Conservation (phyloP, 2,888 invertebrate genomes). For the Pardosa pseudoannulata region DNA sequence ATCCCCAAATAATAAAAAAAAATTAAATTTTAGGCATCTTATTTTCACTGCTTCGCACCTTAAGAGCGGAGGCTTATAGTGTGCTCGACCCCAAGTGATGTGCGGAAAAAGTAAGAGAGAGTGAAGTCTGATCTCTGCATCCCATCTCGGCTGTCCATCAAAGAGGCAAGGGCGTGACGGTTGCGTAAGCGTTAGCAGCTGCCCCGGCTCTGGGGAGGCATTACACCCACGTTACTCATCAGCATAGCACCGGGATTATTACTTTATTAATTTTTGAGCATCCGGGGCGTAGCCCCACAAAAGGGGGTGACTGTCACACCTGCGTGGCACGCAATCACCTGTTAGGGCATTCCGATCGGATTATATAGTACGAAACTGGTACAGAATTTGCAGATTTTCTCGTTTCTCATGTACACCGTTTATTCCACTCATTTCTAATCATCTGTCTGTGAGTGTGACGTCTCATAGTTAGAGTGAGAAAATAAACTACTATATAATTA, state of each 20-base stretch:
- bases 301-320: conserved; percentile 60
- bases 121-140: neutral
- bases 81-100: conserved; percentile 12
- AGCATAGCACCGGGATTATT: conserved; percentile 68
- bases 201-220: conserved; percentile 66
- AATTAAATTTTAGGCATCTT: too few relatives aligned
- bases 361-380: too few relatives aligned
- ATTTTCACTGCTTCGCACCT: too few relatives aligned
- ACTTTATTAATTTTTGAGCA: conserved; percentile 73
- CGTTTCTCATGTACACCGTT: too few relatives aligned
- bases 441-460: too few relatives aligned
- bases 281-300: conserved; percentile 26
- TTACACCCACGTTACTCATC: conserved; percentile 73
- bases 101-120: conserved; percentile 1
- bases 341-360: too few relatives aligned
- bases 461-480: too few relatives aligned
- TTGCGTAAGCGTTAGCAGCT: conserved; percentile 70
- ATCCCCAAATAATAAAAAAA: too few relatives aligned
- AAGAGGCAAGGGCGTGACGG: conserved; percentile 45
- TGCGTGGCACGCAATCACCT: conserved; percentile 13
- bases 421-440: too few relatives aligned
- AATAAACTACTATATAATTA: too few relatives aligned
- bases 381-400: too few relatives aligned
- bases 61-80: too few relatives aligned
- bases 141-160: conserved; percentile 34